A percentile compares a stretch with the other conserved stretches of the same genome.
phyloP scores from a whole-genome alignment of 2,797 vertebrate genomes.

The Loris lydekkerianus region DNA sequence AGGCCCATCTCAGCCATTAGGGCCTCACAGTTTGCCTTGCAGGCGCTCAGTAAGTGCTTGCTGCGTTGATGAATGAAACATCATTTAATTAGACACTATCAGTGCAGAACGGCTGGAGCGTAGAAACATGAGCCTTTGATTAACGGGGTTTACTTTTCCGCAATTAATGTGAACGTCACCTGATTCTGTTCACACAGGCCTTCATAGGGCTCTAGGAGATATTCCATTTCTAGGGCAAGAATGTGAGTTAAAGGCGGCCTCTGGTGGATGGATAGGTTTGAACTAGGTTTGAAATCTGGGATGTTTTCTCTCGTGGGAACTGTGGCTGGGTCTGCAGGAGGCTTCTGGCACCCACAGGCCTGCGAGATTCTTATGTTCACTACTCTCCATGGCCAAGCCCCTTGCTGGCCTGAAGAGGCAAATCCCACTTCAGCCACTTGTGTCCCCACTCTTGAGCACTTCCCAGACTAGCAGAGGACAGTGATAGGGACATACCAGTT shows the following conservation, averaged over 20 bases:
- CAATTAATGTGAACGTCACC: background rate
- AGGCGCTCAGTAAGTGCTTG: background rate
- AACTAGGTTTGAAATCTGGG: constrained; percentile 50
- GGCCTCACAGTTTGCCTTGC: background rate
- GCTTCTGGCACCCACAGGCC: background rate
- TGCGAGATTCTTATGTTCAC: background rate
- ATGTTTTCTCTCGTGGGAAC: constrained; percentile 11
- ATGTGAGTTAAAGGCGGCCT: background rate
- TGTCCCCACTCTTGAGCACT: background rate
- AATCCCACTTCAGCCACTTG: background rate
- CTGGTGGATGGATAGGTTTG: background rate
- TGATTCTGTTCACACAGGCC: accelerated
- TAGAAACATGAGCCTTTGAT: background rate
- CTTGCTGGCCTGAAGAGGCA: background rate
- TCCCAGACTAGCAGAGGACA: background rate
- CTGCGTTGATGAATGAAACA: background rate
- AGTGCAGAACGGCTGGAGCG: background rate
- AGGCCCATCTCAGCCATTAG: accelerated
- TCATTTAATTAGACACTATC: constrained; percentile 48
- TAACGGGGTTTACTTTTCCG: background rate
- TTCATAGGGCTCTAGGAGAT: background rate
- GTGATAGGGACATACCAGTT: background rate
- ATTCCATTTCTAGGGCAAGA: background rate
- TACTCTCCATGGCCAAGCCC: background rate
- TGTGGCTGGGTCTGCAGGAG: background rate